Evolutionary conservation across 2,888 invertebrate genomes (phyloP).

Genomic region (Plemyria rubiginata): DNA sequence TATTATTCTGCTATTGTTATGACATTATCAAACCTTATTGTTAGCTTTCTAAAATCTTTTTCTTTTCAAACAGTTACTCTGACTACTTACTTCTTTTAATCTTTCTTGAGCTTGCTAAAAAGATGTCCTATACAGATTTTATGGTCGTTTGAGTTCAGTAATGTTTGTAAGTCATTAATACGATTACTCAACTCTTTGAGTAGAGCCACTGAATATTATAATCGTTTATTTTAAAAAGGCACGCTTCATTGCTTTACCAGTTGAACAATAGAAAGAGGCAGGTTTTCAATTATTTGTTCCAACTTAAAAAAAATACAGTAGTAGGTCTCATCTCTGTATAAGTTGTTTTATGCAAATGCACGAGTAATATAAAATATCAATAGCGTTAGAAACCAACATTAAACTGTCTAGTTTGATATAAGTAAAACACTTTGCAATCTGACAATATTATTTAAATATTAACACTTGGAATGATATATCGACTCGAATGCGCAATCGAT

Average conservation of each 20-base stretch:
- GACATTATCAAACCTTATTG: conserved; percentile 26
- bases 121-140: not conserved
- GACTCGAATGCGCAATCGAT: conserved; percentile 61
- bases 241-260: conserved; percentile 22
- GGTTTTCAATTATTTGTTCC: conserved; percentile 7
- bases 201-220: conserved; percentile 27
- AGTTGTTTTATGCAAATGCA: not conserved
- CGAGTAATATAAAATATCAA: not conserved
- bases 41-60: conserved; percentile 52
- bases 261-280: conserved; percentile 18
- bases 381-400: conserved; percentile 8
- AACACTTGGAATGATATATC: conserved; percentile 56
- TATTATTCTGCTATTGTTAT: conserved; percentile 14
- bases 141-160: conserved; percentile 14
- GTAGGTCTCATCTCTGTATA: not conserved
- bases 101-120: conserved; percentile 24
- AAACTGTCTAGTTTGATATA: conserved; percentile 42
- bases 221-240: conserved; percentile 16
- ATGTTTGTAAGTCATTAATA: conserved; percentile 12
- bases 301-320: not conserved
- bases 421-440: conserved; percentile 61
- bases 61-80: conserved; percentile 56
- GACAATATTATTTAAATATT: conserved; percentile 69
- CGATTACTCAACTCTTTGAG: conserved; percentile 26
- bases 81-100: conserved; percentile 54